These are phyloP conservation scores for Syndactyla subalaris DNA, from an alignment of 2,797 vertebrate species.

Conservation along the genomic window DNA sequence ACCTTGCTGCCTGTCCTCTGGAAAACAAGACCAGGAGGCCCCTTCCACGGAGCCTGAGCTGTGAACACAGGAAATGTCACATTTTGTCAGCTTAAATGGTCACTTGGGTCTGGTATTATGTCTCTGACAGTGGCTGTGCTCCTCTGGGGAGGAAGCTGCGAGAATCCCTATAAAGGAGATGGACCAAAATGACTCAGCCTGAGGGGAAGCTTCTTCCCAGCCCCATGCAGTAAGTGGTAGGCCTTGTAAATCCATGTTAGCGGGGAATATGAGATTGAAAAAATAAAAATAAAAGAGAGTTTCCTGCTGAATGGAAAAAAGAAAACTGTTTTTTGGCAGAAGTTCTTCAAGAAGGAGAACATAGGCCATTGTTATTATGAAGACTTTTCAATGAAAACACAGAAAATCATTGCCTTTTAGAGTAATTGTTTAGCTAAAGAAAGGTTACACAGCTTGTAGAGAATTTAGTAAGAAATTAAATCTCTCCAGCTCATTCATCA, in stretches of 20 bases:
- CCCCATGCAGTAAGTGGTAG: slow-evolving; percentile 46
- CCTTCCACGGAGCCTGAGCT: neutral
- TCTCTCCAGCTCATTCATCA: slow-evolving; percentile 67
- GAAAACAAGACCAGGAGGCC: neutral
- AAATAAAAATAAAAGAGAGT: slow-evolving; percentile 65
- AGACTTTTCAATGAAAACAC: slow-evolving; percentile 67
- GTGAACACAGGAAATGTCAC: neutral
- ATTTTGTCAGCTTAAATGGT: slow-evolving; percentile 13
- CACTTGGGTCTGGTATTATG: neutral
- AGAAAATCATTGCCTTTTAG: slow-evolving; percentile 67
- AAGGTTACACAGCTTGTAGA: slow-evolving; percentile 61
- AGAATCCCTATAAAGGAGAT: slow-evolving; percentile 26
- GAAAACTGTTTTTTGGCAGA: slow-evolving; percentile 66
- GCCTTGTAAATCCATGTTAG: slow-evolving; percentile 63
- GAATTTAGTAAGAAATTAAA: slow-evolving; percentile 72
- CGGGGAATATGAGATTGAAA: slow-evolving; percentile 41
- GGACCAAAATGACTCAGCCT: slow-evolving; percentile 29
- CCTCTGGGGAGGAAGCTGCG: slow-evolving; percentile 25
- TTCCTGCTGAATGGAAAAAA: slow-evolving; percentile 70
- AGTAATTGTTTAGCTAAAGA: slow-evolving; percentile 59
- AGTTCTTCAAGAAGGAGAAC: slow-evolving; percentile 65
- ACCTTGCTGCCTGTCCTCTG: neutral
- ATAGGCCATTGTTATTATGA: slow-evolving; percentile 67
- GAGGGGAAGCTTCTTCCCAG: slow-evolving; percentile 41
- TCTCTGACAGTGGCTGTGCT: neutral